Base-by-base conservation (phyloP, 2,113 vertebrate genomes). In the Trichomycterus rosablanca region DNA sequence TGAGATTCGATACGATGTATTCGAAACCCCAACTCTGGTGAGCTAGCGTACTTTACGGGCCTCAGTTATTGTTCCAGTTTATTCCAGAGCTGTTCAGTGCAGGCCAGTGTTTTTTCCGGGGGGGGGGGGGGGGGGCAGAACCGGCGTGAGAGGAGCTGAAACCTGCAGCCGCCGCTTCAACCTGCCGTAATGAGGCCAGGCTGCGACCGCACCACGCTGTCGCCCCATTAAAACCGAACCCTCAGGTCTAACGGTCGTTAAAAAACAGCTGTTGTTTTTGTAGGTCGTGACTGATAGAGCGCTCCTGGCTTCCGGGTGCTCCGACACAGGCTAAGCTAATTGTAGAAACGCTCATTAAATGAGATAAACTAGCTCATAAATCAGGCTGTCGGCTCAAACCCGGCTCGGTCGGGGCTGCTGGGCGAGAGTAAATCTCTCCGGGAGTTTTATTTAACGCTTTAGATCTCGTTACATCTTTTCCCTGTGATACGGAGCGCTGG, bases 341-440 rank as follows among this genome's bases (percentile, higher is more conserved):
- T 83, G 81, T 75, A 73, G 78, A 79, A 80, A 74, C 68, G 44
- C 79, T 87, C 81, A 80, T 87, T 87, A 84, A 34, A 79, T 63
- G 63, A 66, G 81, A 87, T 87, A 81, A 84, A 80, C 76, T 78
- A 74, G 73, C 72, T 76, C 82, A 81, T 85, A 87, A 85, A 87
- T 87, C 85, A 84, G 66, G 16, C 55, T 63, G 71, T 66, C 73
- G 71, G 74, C 39, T 48, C 79, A 81, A 85, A 80, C 82, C 18
- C 68, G 6, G 39, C 73, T 76, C 77, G 79, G 76, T 78, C 72
- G 70, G 67, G 20, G 63, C 68, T 66, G 19, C 56, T 83, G 78
- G 81, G 68, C 42, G 1, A 53, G 60, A 60, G 61, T 68, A 73
- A 68, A 58, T 71, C 70, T 77, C 81, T 63, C 60, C 9, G 61